Percentiles rank a stretch among this genome's conserved stretches.
Conservation (phyloP, 2,113 vertebrate species). For the Petrocephalus microphthalmus region DNA sequence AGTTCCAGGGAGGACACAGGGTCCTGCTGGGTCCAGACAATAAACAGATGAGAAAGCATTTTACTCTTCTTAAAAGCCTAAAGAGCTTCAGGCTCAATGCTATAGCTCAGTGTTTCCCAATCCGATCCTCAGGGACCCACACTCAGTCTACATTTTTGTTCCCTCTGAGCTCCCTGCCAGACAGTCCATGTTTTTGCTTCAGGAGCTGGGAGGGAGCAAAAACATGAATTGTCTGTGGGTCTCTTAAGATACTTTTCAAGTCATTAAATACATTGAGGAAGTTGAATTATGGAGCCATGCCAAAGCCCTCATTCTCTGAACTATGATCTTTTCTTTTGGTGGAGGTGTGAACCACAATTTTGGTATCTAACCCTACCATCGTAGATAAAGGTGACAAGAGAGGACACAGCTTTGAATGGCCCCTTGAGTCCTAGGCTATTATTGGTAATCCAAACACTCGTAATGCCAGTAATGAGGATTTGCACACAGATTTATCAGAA, state of each 20-base stretch:
- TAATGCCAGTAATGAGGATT: neutral
- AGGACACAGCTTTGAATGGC: neutral
- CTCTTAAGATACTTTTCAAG: neutral
- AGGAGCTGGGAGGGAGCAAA: no score
- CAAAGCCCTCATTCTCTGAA: neutral
- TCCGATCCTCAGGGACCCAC: neutral
- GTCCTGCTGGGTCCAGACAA: neutral
- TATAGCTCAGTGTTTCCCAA: neutral
- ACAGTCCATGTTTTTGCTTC: no score
- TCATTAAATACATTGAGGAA: neutral
- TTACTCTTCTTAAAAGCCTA: neutral
- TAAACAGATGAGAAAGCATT: neutral
- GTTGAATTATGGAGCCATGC: neutral
- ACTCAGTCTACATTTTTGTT: neutral
- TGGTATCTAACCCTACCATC: neutral
- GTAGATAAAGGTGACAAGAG: neutral
- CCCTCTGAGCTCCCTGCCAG: neutral
- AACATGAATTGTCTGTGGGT: no score
- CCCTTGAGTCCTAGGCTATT: neutral
- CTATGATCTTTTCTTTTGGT: neutral
- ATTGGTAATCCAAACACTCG: conserved; percentile 1
- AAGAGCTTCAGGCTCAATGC: neutral
- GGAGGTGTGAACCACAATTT: neutral
- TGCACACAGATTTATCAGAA: neutral
- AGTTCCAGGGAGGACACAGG: neutral